These are phyloP conservation scores for Eumacrocentrus americanus DNA, from an alignment of 2,888 invertebrate genomes.

Conservation along the genomic window DNA sequence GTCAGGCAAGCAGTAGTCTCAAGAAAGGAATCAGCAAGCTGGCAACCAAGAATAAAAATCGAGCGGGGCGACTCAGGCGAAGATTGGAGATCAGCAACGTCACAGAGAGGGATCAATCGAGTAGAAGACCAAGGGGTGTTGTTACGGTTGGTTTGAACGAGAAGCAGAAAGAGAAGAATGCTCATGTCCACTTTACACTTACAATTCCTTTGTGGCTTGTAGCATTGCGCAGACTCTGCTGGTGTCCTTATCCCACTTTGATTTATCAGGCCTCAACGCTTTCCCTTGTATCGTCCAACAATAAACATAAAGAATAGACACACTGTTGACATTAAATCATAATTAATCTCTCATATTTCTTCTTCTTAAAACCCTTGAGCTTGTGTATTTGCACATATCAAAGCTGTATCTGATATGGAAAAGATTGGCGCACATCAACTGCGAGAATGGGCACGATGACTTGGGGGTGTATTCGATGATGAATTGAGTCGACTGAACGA, in stretches of 20 bases:
- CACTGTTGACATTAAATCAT: too few relatives aligned
- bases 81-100: constrained; percentile 12
- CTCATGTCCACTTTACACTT: constrained; percentile 22
- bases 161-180: constrained; percentile 28
- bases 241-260: neutral
- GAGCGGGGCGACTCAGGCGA: neutral
- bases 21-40: neutral
- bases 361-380: too few relatives aligned
- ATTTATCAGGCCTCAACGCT: too few relatives aligned
- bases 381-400: too few relatives aligned
- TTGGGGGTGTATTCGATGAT: constrained; percentile 1
- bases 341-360: too few relatives aligned
- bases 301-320: too few relatives aligned
- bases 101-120: constrained; percentile 20
- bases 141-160: constrained; percentile 30
- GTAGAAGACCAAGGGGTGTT: constrained; percentile 22
- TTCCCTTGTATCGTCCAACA: too few relatives aligned
- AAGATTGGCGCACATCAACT: too few relatives aligned
- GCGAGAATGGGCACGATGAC: neutral
- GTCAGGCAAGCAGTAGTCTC: constrained; percentile 16
- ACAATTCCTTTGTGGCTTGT: neutral
- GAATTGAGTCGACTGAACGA: constrained; percentile 6
- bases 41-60: neutral
- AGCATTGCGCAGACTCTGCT: neutral
- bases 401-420: too few relatives aligned